Percentiles rank a stretch among this genome's conserved stretches.
These are phyloP conservation scores for Sacculina carcini DNA, from an alignment of 2,888 invertebrate species.

Conservation along the genomic window DNA sequence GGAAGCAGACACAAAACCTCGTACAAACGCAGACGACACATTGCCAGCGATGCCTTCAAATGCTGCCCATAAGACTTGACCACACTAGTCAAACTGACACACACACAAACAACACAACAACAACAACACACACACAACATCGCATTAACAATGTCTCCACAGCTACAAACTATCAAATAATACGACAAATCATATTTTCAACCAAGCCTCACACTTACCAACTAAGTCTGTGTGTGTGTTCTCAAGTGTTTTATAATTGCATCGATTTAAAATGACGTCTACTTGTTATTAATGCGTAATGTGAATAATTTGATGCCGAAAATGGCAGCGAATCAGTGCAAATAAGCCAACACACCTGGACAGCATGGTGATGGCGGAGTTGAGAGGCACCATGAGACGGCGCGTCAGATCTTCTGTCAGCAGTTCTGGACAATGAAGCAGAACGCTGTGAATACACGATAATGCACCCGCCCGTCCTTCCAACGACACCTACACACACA, in stretches of 20 bases:
- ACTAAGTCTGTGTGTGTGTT: neutral
- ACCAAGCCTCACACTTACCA: neutral
- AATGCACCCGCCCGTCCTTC: constrained; percentile 89
- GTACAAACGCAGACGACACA: constrained; percentile 75
- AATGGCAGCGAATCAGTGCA: neutral
- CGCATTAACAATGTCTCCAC: no score
- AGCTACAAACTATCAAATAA: neutral
- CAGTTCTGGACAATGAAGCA: constrained; percentile 67
- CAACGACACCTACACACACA: constrained; percentile 59
- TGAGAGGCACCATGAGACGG: constrained; percentile 48
- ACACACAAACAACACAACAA: constrained; percentile 26
- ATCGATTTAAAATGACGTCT: no score
- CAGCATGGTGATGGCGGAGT: constrained; percentile 80
- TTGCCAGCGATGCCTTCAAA: constrained; percentile 74
- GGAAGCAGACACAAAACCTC: constrained; percentile 54
- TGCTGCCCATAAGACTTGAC: constrained; percentile 70
- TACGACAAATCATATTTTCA: neutral
- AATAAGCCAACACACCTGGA: constrained; percentile 19
- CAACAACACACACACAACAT: no score
- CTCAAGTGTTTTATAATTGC: no score
- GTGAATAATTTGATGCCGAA: no score
- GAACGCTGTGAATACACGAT: constrained; percentile 78
- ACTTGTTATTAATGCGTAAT: no score
- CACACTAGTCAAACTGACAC: constrained; percentile 44
- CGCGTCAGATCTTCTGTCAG: constrained; percentile 64